Evolutionary conservation across 2,113 vertebrate species (phyloP), one percentile per base, ranked within the genome.

Genomic region (Gymnocephalus cernua): DNA sequence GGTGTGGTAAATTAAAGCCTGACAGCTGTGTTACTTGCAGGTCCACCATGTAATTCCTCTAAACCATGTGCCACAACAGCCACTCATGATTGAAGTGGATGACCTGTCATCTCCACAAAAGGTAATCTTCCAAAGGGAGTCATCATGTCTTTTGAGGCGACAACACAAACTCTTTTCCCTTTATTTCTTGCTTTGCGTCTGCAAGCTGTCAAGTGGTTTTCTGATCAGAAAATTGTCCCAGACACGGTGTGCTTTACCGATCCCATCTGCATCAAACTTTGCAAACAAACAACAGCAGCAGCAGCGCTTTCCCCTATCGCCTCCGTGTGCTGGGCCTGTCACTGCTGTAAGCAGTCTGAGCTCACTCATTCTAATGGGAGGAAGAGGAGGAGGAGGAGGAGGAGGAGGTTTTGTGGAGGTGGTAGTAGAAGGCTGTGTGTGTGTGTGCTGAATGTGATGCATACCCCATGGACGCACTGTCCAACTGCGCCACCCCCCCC

Each of bases 271-370:
- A 71, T 80, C 69, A 67, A 63, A 77, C 84, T 70, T 58, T 61
- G 38, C 38, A 41, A 41, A 41, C 38, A 41, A 11, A 72, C 53
- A 41, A 64, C 69, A 45, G 35, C 47, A 21, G 38, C 14, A 59
- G 71, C 87, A 65, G 35, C 75, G 54, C 54, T 56, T n/a, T 61
- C 67, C 50, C 47, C 66, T 75, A 41, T 67, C 50, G 41, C 54
- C 69, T 73, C 84, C 77, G 65, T 16, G 44, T 8, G 4, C 80
- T 41, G 54, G 44, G 79, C 74, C 90, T 88, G 86, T 91, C 91
- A 92, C 27, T 7, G 80, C 85, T 87, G 86, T 91, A 91, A 90
- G 81, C 84, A 88, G 84, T 83, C 58, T 41, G 27, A 80, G 77
- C 84, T 88, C 83, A 58, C 69, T 89, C 82, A 50, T 74, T 81